phyloP scores from a whole-genome alignment of 2,113 vertebrate species.

The Enhydra lutris region DNA sequence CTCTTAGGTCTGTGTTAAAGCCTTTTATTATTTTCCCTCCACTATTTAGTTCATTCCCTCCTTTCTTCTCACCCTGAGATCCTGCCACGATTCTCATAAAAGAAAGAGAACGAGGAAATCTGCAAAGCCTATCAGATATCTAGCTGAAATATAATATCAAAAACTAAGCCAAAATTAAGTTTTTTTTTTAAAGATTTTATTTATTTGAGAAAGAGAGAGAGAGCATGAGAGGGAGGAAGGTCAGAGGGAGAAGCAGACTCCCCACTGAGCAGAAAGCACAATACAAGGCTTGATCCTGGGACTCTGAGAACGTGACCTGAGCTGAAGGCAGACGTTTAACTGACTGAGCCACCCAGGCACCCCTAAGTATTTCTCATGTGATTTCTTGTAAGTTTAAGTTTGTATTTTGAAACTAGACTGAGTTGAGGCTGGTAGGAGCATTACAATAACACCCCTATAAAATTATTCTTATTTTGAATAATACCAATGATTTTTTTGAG shows the following conservation, averaged over 20 bases:
- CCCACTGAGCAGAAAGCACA: too few species aligned
- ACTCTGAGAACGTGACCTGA: too few species aligned
- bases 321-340: neutral
- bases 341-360: neutral
- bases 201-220: neutral
- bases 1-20: neutral
- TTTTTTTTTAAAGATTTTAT: neutral
- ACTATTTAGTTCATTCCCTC: neutral
- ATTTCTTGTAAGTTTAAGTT: conserved; percentile 37
- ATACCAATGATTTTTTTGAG: neutral
- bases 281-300: too few species aligned
- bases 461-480: neutral
- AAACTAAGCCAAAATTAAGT: conserved; percentile 38
- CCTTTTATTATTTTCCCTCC: neutral
- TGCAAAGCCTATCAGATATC: neutral
- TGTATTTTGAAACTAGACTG: conserved; percentile 41
- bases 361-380: neutral
- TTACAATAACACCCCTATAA: neutral
- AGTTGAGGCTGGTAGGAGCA: neutral
- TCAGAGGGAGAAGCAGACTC: too few species aligned
- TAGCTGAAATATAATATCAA: conserved; percentile 34
- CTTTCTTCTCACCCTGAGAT: neutral
- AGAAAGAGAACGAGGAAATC: conserved; percentile 54
- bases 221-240: too few species aligned
- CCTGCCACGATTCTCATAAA: neutral